phyloP scores from a whole-genome alignment of 2,113 vertebrate genomes.

The Ameiurus melas region DNA sequence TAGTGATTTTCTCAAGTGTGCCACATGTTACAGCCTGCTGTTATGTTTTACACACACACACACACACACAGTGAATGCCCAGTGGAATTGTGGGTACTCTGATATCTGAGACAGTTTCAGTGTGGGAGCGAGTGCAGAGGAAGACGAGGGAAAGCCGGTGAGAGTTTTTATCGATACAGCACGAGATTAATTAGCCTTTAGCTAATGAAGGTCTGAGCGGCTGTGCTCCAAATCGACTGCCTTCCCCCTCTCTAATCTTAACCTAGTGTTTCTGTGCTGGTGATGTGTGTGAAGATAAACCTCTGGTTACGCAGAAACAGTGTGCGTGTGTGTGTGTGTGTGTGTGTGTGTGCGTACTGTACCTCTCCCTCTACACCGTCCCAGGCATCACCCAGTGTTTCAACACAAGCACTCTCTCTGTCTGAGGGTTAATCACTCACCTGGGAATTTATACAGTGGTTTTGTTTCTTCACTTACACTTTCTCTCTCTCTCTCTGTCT shows the following conservation, averaged over 20 bases:
- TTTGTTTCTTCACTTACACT: not conserved
- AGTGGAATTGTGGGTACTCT: constrained; percentile 9
- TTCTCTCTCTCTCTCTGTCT: not conserved
- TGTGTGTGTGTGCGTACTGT: not conserved
- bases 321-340: too few relatives aligned
- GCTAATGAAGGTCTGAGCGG: constrained; percentile 13
- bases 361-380: too few relatives aligned
- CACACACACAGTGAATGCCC: not conserved
- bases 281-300: not conserved
- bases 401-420: not conserved
- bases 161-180: not conserved
- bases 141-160: not conserved
- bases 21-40: not conserved
- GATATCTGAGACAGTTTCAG: not conserved
- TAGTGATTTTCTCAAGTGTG: not conserved
- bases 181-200: constrained; percentile 11
- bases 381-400: not conserved
- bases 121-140: not conserved
- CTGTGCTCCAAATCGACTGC: not conserved
- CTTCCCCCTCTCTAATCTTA: not conserved
- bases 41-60: not conserved
- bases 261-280: not conserved
- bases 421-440: not conserved
- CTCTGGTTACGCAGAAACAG: not conserved
- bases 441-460: not conserved